Evolutionary conservation across 2,888 invertebrate genomes (phyloP), one percentile per base, ranked within the genome.

Genomic region (Coremacera marginata): DNA sequence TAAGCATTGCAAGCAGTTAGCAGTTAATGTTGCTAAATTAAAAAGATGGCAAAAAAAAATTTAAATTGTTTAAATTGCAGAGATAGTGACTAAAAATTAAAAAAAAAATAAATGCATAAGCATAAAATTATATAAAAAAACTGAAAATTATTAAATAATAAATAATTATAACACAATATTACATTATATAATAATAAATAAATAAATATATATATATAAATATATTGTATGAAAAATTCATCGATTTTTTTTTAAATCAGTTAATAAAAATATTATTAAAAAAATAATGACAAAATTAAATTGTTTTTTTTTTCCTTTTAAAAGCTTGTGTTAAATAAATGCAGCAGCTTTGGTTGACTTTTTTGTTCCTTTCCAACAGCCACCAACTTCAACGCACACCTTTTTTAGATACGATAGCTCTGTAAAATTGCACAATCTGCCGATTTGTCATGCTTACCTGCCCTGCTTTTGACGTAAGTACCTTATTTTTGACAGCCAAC

Each of bases 171-270:
- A 77, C 44, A 62, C 9, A 63, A 57, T 34, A 75, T 60, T 25
- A 67, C 71, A 37, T 55, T 44, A 55, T 60, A 55, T 37, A 16
- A 71, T n/a, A 57, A 71, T 5, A 62, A 62, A 75, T 37, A n/a
- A 49, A 49, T 16, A 65, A 22, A 57, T 49, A 76, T 65, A 37
- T 7, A 70, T 51, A 51, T 25, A 31, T 74, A 76, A 78, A 74
- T 77, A 80, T 70, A 70, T 60, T 71, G 62, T 71, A 68, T 75
- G 37, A 78, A 76, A 82, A 84, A 85, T 80, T 82, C 82, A 86
- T 85, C 85, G 80, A 87, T 87, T 87, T 87, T 86, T n/a, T 85
- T 86, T 85, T 83, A 83, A 87, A 85, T 87, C 87, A 87, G 87
- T 87, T 87, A 87, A 87, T 85, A 87, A 84, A 85, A 86, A 80